Conservation (phyloP, 2,113 vertebrate genomes). For the Catharus minimus region DNA sequence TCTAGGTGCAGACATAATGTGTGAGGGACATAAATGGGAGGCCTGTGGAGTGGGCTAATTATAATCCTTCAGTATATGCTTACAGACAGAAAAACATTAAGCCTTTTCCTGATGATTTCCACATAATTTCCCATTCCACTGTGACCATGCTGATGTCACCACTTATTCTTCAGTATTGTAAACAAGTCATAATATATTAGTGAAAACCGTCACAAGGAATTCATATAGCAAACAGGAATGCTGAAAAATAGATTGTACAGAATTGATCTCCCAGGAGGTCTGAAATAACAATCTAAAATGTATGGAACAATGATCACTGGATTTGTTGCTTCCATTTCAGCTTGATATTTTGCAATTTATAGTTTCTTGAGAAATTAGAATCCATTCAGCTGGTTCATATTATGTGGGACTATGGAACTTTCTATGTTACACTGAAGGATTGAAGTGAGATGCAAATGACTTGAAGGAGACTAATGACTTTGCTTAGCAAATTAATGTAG, state of each 20-base stretch:
- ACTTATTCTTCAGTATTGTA: slow-evolving; percentile 37
- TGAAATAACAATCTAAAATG: slow-evolving; percentile 68
- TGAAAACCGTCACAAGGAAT: slow-evolving; percentile 10
- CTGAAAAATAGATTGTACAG: slow-evolving; percentile 64
- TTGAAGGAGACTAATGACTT: slow-evolving; percentile 19
- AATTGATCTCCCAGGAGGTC: slow-evolving; percentile 53
- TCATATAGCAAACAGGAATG: slow-evolving; percentile 47
- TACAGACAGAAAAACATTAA: background rate
- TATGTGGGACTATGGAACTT: slow-evolving; percentile 6
- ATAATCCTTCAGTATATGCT: background rate
- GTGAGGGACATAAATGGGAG: background rate
- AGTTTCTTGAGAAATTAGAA: slow-evolving; percentile 69
- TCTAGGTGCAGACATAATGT: background rate
- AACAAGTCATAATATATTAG: slow-evolving; percentile 70
- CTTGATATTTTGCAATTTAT: slow-evolving; percentile 63
- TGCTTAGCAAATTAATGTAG: slow-evolving; percentile 4
- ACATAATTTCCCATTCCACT: slow-evolving; percentile 32
- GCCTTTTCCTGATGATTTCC: background rate
- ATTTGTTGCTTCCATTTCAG: slow-evolving; percentile 63
- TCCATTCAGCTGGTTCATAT: slow-evolving; percentile 40
- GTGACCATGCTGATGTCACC: background rate
- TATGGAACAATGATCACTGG: slow-evolving; percentile 65
- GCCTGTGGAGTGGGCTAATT: background rate
- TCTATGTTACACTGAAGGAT: slow-evolving; percentile 27
- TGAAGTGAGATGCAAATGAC: slow-evolving; percentile 42